Evolutionary conservation across 2,888 invertebrate species (phyloP), one percentile per base, ranked within the genome.

Genomic region (Andricus quercusramuli): DNA sequence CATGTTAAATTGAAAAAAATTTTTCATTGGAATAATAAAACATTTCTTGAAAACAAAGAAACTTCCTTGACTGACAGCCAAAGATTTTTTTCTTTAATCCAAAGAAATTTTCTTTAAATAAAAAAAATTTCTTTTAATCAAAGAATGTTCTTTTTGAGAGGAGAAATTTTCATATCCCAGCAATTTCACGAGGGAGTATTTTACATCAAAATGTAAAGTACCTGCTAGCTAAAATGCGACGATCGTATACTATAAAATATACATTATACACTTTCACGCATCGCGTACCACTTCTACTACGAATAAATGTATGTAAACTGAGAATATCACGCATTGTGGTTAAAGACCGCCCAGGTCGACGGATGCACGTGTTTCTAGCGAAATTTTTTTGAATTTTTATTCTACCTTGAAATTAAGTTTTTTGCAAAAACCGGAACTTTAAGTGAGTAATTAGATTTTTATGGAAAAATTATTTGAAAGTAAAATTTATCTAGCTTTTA

Each of bases 251-350:
- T 74, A 74, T 51, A 74, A 11, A 56, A 74, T 56, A 17, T 74
- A 74, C 29, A 56, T 56, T 56, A 29, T 74, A 32, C 51, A 59
- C 56, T 56, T 74, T 74, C 32, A 74, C 56, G 56, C 74, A 74
- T 56, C 32, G 56, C 29, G 74, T 56, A 56, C 56, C 51, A 32
- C 13, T 70, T 67, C 64, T 29, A 47, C 29, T 22, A 74, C 22
- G 74, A 74, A 59, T 74, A 74, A 74, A 74, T 74, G 37, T 74
- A 32, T 74, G n/a, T 56, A 74, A 74, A 74, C 22, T 74, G 64
- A 25, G 6, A 64, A 64, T 64, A 64, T 64, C 64, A 64, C 29
- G 56, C 74, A 74, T 56, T 74, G 56, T 32, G 32, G 11, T 56
- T 74, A 74, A 37, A 32, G 74, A 74, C 74, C 56, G 59, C 74